Evolutionary conservation across 2,888 invertebrate genomes (phyloP), one percentile per base, ranked within the genome.

Genomic region (Uropetala carovei): DNA sequence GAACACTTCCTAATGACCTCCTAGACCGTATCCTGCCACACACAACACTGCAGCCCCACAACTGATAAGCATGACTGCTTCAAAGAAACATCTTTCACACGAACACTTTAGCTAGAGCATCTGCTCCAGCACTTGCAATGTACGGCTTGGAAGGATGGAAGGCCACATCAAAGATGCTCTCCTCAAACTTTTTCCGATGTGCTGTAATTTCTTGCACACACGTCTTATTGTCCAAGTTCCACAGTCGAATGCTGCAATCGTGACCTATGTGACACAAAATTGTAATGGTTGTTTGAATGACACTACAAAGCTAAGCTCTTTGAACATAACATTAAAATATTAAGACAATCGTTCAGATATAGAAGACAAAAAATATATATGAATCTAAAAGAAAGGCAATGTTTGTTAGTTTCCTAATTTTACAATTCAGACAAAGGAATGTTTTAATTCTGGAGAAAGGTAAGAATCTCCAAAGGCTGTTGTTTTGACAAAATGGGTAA

Each of bases 191-290:
- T 96, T 99, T 99, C 94, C 99, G 97, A 96, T 99, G 99, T 94
- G 99, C 99, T 92, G 99, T 99, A 95, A 99, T 99, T 96, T 99
- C 99, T 95, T 99, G 99, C 94, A 99, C 98, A 96, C 99, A 99
- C 93, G 99, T 99, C 96, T 99, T 99, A 96, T 98, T 99, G 96
- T 99, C 99, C 95, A 99, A 96, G 96, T 99, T 99, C 99, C 99
- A 99, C 94, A 99, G 96, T 94, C 99, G 97, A 95, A 99, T 98
- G 94, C 99, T 99, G 96, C 99, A 99, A 96, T 99, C 99, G 96
- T 99, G 99, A 95, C 97, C 96, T 96, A 94, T 94, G 43, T 22
- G n/a, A 89, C 43, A 22, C 22, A 75, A 16, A 43, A 43, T 43
- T 43, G 43, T 43, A 43, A 43, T 43, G 43, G 43, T 43, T 43